Conservation (phyloP, 2,797 vertebrate genomes). For the Natrix natrix region DNA sequence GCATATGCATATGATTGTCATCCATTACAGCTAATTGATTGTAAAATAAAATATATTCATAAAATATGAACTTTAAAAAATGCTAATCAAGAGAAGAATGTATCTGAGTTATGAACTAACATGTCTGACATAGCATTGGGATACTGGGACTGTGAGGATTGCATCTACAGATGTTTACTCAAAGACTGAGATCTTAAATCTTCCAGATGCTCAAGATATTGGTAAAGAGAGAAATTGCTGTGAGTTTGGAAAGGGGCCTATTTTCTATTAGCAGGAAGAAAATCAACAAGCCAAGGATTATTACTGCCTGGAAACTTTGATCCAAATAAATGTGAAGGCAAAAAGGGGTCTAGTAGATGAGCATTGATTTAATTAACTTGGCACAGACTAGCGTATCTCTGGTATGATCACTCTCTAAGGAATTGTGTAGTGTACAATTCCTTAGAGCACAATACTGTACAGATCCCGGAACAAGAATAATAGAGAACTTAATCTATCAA, state of each 20-base stretch:
- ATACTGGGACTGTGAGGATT: background rate
- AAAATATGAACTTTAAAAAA: background rate
- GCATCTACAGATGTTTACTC: background rate
- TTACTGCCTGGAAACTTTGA: background rate
- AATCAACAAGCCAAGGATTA: background rate
- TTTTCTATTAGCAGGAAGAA: background rate
- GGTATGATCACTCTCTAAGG: background rate
- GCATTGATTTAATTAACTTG: background rate
- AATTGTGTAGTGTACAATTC: background rate
- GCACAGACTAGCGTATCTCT: background rate
- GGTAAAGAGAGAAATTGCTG: background rate
- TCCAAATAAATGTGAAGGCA: background rate
- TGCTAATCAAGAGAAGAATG: background rate
- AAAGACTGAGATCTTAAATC: background rate
- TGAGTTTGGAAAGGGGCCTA: background rate
- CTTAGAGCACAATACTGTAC: background rate
- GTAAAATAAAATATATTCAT: background rate
- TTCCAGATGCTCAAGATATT: background rate
- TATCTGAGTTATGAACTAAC: background rate
- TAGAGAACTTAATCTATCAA: conserved; percentile 27
- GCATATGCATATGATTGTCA: background rate
- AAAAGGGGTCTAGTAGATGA: background rate
- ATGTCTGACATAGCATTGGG: background rate
- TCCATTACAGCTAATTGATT: background rate
- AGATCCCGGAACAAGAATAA: background rate